A percentile compares a stretch with the other conserved stretches of the same genome.
Evolutionary conservation across 2,113 vertebrate species (phyloP).

Genomic region (Ochotona princeps): DNA sequence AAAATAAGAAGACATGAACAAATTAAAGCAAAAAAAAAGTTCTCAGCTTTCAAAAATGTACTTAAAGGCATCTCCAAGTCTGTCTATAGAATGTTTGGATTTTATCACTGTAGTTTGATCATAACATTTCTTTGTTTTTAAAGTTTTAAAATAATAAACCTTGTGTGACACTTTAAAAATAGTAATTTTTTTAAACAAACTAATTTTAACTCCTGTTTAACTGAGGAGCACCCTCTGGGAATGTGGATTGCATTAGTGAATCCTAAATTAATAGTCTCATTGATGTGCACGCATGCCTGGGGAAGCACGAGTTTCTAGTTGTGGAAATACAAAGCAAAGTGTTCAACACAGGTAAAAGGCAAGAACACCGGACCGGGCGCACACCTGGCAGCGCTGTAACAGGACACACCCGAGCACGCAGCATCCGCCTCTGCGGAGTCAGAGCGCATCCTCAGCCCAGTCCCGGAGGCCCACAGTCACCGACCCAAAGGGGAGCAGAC

Average conservation of each 20-base stretch:
- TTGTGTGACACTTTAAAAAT: no score
- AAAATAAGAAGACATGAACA: no score
- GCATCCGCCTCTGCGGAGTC: not conserved
- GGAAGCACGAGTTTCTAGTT: not conserved
- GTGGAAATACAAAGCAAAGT: not conserved
- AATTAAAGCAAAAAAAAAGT: no score
- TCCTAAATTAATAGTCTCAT: constrained; percentile 35
- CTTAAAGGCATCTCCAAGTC: no score
- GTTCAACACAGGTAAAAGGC: not conserved
- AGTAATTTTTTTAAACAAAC: constrained; percentile 9
- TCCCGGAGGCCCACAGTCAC: not conserved
- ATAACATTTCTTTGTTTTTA: no score
- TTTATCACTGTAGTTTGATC: no score
- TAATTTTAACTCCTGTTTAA: constrained; percentile 18
- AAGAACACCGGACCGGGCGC: not conserved
- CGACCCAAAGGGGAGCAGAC: not conserved
- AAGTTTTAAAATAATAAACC: no score
- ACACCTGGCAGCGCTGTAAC: not conserved
- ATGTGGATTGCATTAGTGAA: not conserved
- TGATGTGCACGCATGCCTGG: not conserved
- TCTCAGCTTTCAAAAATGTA: no score
- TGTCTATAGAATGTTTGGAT: no score
- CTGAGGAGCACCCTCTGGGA: not conserved
- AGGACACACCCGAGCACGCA: not conserved
- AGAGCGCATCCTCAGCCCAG: not conserved